Evolutionary conservation across 2,888 invertebrate genomes (phyloP).

Genomic region (Tachystola acroxantha): DNA sequence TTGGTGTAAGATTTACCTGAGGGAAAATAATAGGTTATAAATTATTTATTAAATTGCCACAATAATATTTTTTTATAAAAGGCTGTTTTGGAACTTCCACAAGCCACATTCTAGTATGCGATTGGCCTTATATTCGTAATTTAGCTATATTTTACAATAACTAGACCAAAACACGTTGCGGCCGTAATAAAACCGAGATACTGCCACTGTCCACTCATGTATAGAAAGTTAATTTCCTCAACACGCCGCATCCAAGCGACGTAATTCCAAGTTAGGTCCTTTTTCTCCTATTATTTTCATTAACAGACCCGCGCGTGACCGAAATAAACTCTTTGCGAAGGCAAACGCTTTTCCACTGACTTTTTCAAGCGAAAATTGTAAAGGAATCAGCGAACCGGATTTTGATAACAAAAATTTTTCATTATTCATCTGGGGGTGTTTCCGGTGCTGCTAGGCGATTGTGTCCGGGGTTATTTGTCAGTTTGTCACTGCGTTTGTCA

Average conservation of each 20-base stretch:
- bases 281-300: slow-evolving; percentile 64
- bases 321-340: slow-evolving; percentile 54
- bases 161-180: no score
- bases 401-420: slow-evolving; percentile 30
- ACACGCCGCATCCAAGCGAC: slow-evolving; percentile 33
- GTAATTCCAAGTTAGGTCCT: slow-evolving; percentile 37
- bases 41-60: no score
- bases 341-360: slow-evolving; percentile 32
- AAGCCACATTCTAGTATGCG: no score
- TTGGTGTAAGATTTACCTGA: no score
- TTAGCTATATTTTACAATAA: no score
- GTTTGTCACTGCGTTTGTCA: no score
- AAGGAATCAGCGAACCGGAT: slow-evolving; percentile 35
- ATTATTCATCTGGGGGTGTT: slow-evolving; percentile 24
- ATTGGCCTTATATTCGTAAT: no score
- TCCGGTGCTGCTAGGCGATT: slow-evolving; percentile 10
- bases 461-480: neutral
- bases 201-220: slow-evolving; percentile 5
- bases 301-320: slow-evolving; percentile 57
- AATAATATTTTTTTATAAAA: no score
- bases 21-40: no score
- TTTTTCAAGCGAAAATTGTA: slow-evolving; percentile 27
- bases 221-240: slow-evolving; percentile 25
- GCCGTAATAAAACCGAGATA: no score
- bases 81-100: no score